Percentiles rank a stretch among this genome's conserved stretches.
phyloP scores from a whole-genome alignment of 2,113 vertebrate genomes.

The Pao palembangensis region DNA sequence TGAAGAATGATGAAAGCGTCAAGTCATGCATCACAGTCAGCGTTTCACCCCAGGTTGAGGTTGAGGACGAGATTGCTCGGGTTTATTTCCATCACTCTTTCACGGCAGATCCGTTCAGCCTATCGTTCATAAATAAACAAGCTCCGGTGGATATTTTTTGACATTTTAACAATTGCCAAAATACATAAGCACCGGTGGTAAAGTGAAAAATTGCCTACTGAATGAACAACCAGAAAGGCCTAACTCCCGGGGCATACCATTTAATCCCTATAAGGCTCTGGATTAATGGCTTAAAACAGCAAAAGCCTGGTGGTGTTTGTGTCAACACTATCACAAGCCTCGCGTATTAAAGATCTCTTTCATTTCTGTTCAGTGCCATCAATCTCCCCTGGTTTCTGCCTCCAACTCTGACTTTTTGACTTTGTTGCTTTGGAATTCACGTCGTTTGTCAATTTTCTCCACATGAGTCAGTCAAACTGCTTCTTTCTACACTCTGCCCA shows the following conservation, averaged over 20 bases:
- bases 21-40: constrained; percentile 70
- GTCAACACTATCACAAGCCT: constrained; percentile 3
- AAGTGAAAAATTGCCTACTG: constrained; percentile 19
- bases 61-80: constrained; percentile 53
- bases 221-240: constrained; percentile 10
- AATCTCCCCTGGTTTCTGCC: constrained; percentile 54
- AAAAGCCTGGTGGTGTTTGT: constrained; percentile 14
- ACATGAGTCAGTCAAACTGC: constrained; percentile 57
- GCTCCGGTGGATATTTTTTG: constrained; percentile 13
- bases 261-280: constrained; percentile 19
- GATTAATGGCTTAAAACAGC: constrained; percentile 24
- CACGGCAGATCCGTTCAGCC: constrained; percentile 24
- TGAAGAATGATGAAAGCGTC: constrained; percentile 67
- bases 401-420: constrained; percentile 56
- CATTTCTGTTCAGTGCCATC: constrained; percentile 45
- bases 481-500: constrained; percentile 39
- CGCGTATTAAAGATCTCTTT: constrained; percentile 37
- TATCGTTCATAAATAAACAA: constrained; percentile 14
- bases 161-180: constrained; percentile 21
- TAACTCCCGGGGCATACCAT: constrained; percentile 8
- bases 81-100: constrained; percentile 51
- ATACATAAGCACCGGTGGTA: constrained; percentile 4
- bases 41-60: constrained; percentile 47
- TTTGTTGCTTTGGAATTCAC: constrained; percentile 61
- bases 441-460: constrained; percentile 48